A percentile compares a stretch with the other conserved stretches of the same genome.
These are phyloP conservation scores for Camponotus fellah DNA, from an alignment of 2,888 invertebrate species.

Conservation along the genomic window DNA sequence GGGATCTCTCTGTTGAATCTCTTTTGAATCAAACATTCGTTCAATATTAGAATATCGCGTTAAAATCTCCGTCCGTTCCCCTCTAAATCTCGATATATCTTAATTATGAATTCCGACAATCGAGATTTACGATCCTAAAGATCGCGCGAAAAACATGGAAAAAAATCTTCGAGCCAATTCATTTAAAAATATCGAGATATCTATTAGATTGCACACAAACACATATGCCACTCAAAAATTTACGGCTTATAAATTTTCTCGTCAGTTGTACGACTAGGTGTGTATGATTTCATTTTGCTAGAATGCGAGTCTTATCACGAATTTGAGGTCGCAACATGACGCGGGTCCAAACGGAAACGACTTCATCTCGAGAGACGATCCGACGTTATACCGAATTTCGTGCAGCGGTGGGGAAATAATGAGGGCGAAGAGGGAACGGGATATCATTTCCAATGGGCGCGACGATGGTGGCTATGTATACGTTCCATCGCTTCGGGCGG, in stretches of 20 bases:
- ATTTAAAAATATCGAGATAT: neutral
- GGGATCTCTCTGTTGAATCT: constrained; percentile 38
- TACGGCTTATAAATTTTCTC: neutral
- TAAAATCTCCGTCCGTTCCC: neutral
- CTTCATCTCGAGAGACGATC: constrained; percentile 39
- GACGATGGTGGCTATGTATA: constrained; percentile 48
- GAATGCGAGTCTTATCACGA: constrained; percentile 13
- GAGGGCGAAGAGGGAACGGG: constrained; percentile 49
- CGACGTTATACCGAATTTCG: constrained; percentile 12
- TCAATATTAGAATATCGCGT: constrained; percentile 5
- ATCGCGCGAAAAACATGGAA: neutral
- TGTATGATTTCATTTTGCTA: constrained; percentile 8
- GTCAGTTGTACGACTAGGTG: neutral
- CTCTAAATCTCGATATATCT: neutral
- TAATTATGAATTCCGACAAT: neutral
- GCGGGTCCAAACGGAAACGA: constrained; percentile 44
- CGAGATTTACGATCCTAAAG: neutral
- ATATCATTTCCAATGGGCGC: constrained; percentile 58
- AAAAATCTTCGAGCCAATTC: neutral
- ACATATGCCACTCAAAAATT: neutral
- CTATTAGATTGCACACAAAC: constrained; percentile 4
- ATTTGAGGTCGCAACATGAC: constrained; percentile 25
- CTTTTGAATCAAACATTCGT: constrained; percentile 51
- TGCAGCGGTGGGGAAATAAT: constrained; percentile 48
- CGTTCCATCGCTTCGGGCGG: constrained; percentile 60